These are phyloP conservation scores for Oscheius sp. DNA, from an alignment of 2,888 invertebrate genomes.

Conservation along the genomic window DNA sequence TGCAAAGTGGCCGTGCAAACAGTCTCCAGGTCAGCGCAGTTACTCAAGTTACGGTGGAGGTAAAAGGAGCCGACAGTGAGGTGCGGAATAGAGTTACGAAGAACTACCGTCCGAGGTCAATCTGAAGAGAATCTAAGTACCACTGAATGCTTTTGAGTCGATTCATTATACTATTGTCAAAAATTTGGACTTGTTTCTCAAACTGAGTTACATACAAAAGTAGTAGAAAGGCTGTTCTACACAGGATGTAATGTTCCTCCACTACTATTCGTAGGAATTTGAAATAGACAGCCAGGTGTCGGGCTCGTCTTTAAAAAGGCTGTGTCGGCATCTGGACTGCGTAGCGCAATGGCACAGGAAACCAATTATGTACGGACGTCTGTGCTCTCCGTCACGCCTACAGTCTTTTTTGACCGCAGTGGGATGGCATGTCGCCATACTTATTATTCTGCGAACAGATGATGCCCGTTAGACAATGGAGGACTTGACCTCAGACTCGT, in stretches of 20 bases:
- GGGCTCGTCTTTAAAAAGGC: conserved; percentile 12
- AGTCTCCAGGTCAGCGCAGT: conserved; percentile 30
- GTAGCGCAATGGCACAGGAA: conserved; percentile 26
- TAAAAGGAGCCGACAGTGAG: conserved; percentile 28
- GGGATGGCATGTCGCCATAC: conserved; percentile 34
- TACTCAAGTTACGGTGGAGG: conserved; percentile 29
- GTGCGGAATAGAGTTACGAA: conserved; percentile 26
- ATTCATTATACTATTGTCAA: not conserved
- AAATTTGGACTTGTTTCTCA: too few relatives aligned
- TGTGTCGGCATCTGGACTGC: conserved; percentile 34
- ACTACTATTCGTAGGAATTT: not conserved
- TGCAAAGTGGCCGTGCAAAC: conserved; percentile 34
- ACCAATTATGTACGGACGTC: conserved; percentile 30
- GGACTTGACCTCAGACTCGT: conserved; percentile 31
- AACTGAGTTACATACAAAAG: too few relatives aligned
- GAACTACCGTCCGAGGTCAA: conserved; percentile 24
- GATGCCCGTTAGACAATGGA: conserved; percentile 28
- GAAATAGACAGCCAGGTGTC: conserved; percentile 22
- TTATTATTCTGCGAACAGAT: conserved; percentile 34
- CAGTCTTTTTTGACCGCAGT: conserved; percentile 14
- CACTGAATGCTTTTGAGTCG: conserved; percentile 3
- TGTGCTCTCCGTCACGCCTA: conserved; percentile 26
- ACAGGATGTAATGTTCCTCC: too few relatives aligned
- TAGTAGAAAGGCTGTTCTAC: too few relatives aligned
- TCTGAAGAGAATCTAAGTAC: conserved; percentile 4